Conservation (phyloP, 2,888 invertebrate genomes). For the Yponomeuta evonymella region DNA sequence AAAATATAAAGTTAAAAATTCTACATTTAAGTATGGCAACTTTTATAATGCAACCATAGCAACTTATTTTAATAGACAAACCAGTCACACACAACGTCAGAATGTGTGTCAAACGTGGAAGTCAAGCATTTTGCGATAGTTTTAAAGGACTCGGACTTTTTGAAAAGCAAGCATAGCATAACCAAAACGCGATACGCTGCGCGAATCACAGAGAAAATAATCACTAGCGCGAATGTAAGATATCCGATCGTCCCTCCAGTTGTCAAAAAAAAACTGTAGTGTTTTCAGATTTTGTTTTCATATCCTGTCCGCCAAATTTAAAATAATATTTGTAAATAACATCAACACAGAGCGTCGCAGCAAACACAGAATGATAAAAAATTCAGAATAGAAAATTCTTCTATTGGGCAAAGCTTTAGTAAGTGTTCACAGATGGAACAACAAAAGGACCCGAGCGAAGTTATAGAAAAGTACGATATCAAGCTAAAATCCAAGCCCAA, state of each 20-base stretch:
- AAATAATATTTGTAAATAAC: not conserved
- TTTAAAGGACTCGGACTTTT: too few species aligned
- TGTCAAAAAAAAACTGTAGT: not conserved
- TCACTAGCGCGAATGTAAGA: not conserved
- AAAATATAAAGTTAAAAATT: too few species aligned
- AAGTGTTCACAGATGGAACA: constrained; percentile 40
- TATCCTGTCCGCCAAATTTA: constrained; percentile 2
- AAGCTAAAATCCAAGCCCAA: constrained; percentile 64
- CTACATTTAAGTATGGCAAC: too few species aligned
- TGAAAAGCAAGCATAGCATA: not conserved
- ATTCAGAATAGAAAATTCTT: not conserved
- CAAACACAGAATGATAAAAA: not conserved
- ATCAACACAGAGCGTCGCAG: not conserved
- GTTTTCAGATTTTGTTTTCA: not conserved
- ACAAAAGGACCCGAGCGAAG: constrained; percentile 30
- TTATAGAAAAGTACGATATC: constrained; percentile 61
- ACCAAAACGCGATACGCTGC: too few species aligned
- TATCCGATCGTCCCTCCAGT: not conserved
- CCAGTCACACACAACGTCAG: too few species aligned
- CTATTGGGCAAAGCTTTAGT: not conserved
- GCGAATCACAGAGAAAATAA: too few species aligned
- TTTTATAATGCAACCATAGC: too few species aligned
- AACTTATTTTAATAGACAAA: too few species aligned
- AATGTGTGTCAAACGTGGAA: too few species aligned
- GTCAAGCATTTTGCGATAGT: too few species aligned